Conservation (phyloP, 2,888 invertebrate genomes). For the Scrobipalpa atriplicella region DNA sequence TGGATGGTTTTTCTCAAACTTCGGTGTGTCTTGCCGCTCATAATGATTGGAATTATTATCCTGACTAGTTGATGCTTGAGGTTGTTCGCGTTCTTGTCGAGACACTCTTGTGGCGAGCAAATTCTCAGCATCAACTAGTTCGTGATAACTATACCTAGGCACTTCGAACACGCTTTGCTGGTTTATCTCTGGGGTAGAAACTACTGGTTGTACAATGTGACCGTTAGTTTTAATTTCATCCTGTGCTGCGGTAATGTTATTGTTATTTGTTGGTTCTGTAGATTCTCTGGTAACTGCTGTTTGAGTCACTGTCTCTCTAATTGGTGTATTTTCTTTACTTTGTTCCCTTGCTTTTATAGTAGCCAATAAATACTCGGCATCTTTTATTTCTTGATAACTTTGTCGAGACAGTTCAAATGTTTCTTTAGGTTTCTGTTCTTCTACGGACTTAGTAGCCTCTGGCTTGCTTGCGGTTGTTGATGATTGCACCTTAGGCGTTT, state of each 20-base stretch:
- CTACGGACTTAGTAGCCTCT: not conserved
- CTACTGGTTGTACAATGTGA: slow-evolving; percentile 3
- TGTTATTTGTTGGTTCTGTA: no score
- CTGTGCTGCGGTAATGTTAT: not conserved
- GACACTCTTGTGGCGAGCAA: slow-evolving; percentile 40
- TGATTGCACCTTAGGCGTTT: not conserved
- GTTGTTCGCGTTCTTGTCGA: slow-evolving; percentile 24
- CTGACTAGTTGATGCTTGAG: not conserved
- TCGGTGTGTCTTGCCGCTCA: not conserved
- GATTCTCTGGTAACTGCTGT: not conserved
- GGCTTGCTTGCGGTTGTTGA: not conserved
- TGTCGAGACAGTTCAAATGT: slow-evolving; percentile 35
- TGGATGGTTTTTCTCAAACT: not conserved
- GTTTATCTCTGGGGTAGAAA: slow-evolving; percentile 4
- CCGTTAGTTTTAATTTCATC: slow-evolving; percentile 30
- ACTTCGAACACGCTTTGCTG: slow-evolving; percentile 44
- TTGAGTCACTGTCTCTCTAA: slow-evolving; percentile 22
- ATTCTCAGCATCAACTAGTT: slow-evolving; percentile 57
- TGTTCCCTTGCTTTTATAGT: slow-evolving; percentile 40
- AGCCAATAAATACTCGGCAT: slow-evolving; percentile 50
- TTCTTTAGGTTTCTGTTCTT: slow-evolving; percentile 25
- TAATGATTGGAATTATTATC: not conserved
- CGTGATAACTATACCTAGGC: slow-evolving; percentile 54
- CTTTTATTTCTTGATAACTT: slow-evolving; percentile 48
- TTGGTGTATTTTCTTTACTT: slow-evolving; percentile 37